A percentile compares a stretch with the other conserved stretches of the same genome.
Evolutionary conservation across 2,113 vertebrate genomes (phyloP).

Genomic region (Oryctolagus cuniculus): mOryCun1.1 NC_091441.1:110550001-110550500

Average conservation of each 20-base stretch:
- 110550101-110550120: not conserved
- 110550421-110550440: not conserved
- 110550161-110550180: not conserved
- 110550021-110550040: not conserved
- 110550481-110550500: not conserved
- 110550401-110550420: not conserved
- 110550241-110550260: not conserved
- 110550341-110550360: not conserved
- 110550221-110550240: not conserved
- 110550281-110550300: not conserved
- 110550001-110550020: not conserved
- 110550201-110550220: not conserved
- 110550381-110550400: not conserved
- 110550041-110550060: not conserved
- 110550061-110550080: not conserved
- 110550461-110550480: no score
- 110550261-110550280: not conserved
- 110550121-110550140: not conserved
- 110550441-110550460: not conserved
- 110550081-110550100: no score
- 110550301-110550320: not conserved
- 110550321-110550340: not conserved
- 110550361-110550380: no score
- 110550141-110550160: not conserved
- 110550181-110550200: not conserved